A percentile compares a stretch with the other conserved stretches of the same genome.
phyloP scores from a whole-genome alignment of 2,113 vertebrate species.

The Macheiramphus alcinus region DNA sequence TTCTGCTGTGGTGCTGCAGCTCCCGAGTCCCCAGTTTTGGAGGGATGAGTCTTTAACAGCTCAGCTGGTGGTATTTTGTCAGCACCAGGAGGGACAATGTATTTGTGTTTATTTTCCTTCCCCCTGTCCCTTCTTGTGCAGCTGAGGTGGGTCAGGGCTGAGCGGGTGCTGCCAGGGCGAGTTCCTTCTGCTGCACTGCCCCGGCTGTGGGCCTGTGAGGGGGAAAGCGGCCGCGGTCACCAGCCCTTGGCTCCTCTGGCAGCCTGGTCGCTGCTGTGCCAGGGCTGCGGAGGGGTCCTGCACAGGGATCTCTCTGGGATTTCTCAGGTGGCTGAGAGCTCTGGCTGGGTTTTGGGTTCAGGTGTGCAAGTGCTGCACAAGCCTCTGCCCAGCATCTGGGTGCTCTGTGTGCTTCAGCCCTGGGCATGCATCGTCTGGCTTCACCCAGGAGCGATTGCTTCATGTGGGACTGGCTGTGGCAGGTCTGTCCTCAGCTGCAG shows the following conservation, averaged over 20 bases:
- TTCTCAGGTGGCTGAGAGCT: neutral
- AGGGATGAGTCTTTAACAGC: neutral
- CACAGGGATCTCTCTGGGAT: neutral
- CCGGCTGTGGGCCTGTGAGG: accelerated
- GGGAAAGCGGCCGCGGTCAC: neutral
- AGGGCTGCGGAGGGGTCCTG: too few relatives aligned
- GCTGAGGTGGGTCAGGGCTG: neutral
- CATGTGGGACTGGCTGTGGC: too few relatives aligned
- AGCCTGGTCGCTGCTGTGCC: neutral
- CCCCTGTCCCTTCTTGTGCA: too few relatives aligned
- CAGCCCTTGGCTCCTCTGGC: neutral
- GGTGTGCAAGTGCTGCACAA: neutral
- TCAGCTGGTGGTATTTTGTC: neutral
- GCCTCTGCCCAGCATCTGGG: neutral
- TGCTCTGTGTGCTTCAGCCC: neutral
- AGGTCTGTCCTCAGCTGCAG: accelerated
- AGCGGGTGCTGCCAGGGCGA: neutral
- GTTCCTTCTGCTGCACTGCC: neutral
- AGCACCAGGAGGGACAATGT: too few relatives aligned
- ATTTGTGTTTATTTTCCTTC: neutral
- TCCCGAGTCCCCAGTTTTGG: neutral
- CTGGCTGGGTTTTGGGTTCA: neutral
- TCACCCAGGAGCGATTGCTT: neutral
- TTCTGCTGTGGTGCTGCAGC: too few relatives aligned
- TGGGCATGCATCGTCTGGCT: accelerated